phyloP scores from a whole-genome alignment of 2,113 vertebrate species.

The Amazona vittata region DNA sequence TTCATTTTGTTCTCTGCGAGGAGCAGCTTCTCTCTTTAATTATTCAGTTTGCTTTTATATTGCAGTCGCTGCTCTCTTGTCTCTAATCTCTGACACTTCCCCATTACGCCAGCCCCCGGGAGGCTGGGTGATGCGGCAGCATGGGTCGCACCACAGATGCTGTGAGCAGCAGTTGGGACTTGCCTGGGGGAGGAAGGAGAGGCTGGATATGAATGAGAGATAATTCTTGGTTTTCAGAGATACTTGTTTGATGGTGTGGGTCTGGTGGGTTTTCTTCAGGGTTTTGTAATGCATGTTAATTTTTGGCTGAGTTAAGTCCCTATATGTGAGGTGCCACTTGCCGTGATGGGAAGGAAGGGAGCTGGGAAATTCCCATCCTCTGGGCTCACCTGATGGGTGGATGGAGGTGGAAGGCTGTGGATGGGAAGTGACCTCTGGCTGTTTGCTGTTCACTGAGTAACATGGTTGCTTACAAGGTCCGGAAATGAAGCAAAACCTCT shows the following conservation, averaged over 20 bases:
- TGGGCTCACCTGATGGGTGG: not conserved
- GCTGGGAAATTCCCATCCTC: not conserved
- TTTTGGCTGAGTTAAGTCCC: not conserved
- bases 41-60: conserved; percentile 61
- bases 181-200: not conserved
- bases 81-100: conserved; percentile 37
- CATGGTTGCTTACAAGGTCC: not conserved
- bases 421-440: not conserved
- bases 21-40: conserved; percentile 52
- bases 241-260: not conserved
- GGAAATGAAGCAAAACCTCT: not conserved
- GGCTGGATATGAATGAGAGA: not conserved
- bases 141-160: accelerated
- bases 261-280: not conserved
- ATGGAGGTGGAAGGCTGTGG: not conserved
- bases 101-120: not conserved
- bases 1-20: conserved; percentile 47
- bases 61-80: not conserved
- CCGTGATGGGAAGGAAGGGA: not conserved
- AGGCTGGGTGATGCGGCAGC: not conserved
- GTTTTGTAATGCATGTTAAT: not conserved
- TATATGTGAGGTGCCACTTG: not conserved
- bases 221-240: not conserved
- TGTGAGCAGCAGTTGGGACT: not conserved
- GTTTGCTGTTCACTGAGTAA: not conserved